These are phyloP conservation scores for Micoletzkya japonica DNA, from an alignment of 2,888 invertebrate genomes.

Conservation along the genomic window DNA sequence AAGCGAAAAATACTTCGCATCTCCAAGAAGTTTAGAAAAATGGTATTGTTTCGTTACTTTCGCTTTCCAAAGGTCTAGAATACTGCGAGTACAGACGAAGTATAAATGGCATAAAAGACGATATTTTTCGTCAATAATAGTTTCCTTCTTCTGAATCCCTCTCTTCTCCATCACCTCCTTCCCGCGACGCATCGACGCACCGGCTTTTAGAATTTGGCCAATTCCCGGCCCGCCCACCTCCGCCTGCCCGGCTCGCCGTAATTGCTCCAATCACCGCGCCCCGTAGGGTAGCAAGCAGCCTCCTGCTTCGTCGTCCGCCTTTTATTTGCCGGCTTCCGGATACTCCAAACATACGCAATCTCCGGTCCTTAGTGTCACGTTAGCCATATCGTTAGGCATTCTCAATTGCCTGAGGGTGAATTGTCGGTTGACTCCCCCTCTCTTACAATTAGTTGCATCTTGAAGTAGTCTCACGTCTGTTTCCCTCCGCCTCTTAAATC, in stretches of 20 bases:
- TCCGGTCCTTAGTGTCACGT: not conserved
- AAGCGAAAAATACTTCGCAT: not conserved
- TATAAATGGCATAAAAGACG: not conserved
- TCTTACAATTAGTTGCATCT: too few relatives aligned
- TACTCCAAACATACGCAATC: not conserved
- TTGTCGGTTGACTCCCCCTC: too few relatives aligned
- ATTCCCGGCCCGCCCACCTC: too few relatives aligned
- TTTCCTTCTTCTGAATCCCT: constrained; percentile 4
- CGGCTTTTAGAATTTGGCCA: too few relatives aligned
- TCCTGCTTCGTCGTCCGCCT: too few relatives aligned
- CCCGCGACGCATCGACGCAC: constrained; percentile 7
- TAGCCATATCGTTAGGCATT: too few relatives aligned
- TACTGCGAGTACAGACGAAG: not conserved
- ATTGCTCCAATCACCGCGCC: too few relatives aligned
- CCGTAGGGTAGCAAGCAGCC: too few relatives aligned
- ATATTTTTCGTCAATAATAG: not conserved
- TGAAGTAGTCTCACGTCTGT: too few relatives aligned
- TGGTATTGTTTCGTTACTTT: not conserved
- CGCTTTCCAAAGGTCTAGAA: not conserved
- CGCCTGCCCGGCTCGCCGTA: too few relatives aligned
- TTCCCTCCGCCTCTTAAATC: too few relatives aligned
- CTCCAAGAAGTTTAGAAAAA: not conserved
- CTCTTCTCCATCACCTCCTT: not conserved
- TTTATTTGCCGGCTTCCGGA: not conserved
- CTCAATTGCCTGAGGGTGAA: too few relatives aligned